Percentiles rank a stretch among this genome's conserved stretches.
phyloP scores from a whole-genome alignment of 1,140 invertebrate genomes.

The Galleria mellonella region DNA sequence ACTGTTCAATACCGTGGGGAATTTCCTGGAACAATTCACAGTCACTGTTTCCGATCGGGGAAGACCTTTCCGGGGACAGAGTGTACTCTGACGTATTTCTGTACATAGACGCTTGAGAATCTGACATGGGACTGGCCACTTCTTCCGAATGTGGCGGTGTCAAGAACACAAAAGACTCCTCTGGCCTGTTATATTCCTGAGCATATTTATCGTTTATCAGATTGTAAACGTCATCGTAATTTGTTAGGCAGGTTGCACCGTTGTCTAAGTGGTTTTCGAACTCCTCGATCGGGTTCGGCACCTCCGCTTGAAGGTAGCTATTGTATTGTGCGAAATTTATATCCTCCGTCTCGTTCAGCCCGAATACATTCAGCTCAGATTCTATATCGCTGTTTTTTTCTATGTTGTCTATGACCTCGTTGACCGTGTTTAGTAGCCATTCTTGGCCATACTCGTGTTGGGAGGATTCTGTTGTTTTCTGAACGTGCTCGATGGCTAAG shows the following conservation, averaged over 20 bases:
- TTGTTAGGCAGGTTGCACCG: not conserved
- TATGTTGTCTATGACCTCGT: slow-evolving; percentile 20
- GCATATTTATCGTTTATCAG: not conserved
- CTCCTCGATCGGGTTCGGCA: slow-evolving; percentile 22
- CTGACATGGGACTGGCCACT: slow-evolving; percentile 36
- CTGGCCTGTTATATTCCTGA: too few relatives aligned
- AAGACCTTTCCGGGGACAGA: slow-evolving; percentile 32
- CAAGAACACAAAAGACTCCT: slow-evolving; percentile 18
- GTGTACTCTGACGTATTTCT: slow-evolving; percentile 24
- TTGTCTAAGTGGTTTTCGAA: slow-evolving; percentile 16
- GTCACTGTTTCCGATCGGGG: slow-evolving; percentile 37
- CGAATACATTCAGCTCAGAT: not conserved
- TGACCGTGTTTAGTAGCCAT: slow-evolving; percentile 18
- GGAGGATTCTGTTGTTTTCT: slow-evolving; percentile 22
- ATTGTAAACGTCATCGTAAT: slow-evolving; percentile 5
- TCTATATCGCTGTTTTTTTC: slow-evolving; percentile 11
- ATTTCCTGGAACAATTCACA: slow-evolving; percentile 43
- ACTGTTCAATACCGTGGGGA: slow-evolving; percentile 9
- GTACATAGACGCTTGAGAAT: slow-evolving; percentile 24
- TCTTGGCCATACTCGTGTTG: slow-evolving; percentile 23
- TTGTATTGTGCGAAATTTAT: not conserved
- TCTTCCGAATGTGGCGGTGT: slow-evolving; percentile 49
- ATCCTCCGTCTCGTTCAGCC: not conserved
- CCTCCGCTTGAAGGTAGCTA: not conserved
- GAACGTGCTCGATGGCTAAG: slow-evolving; percentile 27